These are phyloP conservation scores for Pterobdella sp. DNA, from an alignment of 2,888 invertebrate species.

Conservation along the genomic window DNA sequence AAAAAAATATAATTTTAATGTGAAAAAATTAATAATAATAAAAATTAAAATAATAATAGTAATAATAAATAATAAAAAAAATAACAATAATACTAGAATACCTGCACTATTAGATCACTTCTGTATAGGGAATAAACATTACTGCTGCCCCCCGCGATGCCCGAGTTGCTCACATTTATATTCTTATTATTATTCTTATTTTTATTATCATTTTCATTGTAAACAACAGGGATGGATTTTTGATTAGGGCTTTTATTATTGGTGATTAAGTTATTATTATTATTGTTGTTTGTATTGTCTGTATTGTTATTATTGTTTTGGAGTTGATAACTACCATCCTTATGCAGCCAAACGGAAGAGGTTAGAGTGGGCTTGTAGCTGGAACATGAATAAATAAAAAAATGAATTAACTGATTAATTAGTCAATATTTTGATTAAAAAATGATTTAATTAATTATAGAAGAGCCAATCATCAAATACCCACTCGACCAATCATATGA, in stretches of 20 bases:
- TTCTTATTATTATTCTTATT: neutral
- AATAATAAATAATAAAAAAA: neutral
- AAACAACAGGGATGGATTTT: neutral
- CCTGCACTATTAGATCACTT: constrained; percentile 1
- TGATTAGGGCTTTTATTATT: neutral
- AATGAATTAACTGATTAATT: too few species aligned
- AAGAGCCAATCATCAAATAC: too few species aligned
- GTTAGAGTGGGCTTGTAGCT: neutral
- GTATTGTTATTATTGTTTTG: constrained; percentile 45
- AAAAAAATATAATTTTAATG: too few species aligned
- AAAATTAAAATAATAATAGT: too few species aligned
- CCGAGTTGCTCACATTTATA: too few species aligned
- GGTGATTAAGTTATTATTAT: neutral
- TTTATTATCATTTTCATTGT: neutral
- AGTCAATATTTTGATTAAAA: too few species aligned
- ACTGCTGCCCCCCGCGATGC: too few species aligned
- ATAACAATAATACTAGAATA: neutral
- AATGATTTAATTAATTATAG: too few species aligned
- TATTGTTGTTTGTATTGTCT: neutral
- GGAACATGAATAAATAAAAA: too few species aligned
- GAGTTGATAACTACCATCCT: constrained; percentile 1
- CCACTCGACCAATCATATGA: too few species aligned
- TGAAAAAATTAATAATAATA: too few species aligned
- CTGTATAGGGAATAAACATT: constrained; percentile 9
- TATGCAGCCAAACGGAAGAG: neutral